phyloP scores from a whole-genome alignment of 2,797 vertebrate genomes.

The Takifugu ocellatus region DNA sequence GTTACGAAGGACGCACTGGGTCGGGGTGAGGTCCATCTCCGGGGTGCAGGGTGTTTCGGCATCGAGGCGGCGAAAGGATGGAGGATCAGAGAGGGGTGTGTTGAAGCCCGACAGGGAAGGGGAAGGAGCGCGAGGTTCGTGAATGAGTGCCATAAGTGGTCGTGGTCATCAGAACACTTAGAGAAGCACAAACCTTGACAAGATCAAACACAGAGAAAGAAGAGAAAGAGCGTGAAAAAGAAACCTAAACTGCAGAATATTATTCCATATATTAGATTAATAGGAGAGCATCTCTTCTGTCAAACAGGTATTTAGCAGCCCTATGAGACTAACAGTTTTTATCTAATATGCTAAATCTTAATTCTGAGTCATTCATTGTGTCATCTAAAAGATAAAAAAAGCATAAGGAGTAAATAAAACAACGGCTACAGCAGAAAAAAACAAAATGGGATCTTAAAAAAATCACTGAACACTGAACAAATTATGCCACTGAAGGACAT shows the following conservation, averaged over 20 bases:
- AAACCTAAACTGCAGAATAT: background rate
- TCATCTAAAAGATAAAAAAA: too few relatives aligned
- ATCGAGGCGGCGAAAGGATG: constrained; percentile 82
- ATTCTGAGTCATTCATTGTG: background rate
- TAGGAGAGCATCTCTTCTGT: background rate
- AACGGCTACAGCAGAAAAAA: too few relatives aligned
- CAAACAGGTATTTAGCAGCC: background rate
- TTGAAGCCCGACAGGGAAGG: constrained; percentile 88
- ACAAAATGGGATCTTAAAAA: too few relatives aligned
- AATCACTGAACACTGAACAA: too few relatives aligned
- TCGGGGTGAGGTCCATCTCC: constrained; percentile 90
- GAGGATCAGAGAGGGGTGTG: constrained; percentile 80
- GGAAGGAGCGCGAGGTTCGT: constrained; percentile 87
- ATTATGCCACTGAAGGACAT: too few relatives aligned
- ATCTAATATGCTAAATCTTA: background rate
- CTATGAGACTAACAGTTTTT: too few relatives aligned
- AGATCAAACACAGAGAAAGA: constrained; percentile 15
- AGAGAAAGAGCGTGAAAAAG: constrained; percentile 8
- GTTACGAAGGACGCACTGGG: constrained; percentile 90
- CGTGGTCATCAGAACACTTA: constrained; percentile 56
- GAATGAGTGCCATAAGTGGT: constrained; percentile 85
- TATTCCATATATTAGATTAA: constrained; percentile 11
- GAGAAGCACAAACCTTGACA: constrained; percentile 35
- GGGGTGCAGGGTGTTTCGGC: constrained; percentile 88
- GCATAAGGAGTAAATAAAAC: too few relatives aligned